phyloP scores from a whole-genome alignment of 2,888 invertebrate genomes.

The Perdita meconis region DNA sequence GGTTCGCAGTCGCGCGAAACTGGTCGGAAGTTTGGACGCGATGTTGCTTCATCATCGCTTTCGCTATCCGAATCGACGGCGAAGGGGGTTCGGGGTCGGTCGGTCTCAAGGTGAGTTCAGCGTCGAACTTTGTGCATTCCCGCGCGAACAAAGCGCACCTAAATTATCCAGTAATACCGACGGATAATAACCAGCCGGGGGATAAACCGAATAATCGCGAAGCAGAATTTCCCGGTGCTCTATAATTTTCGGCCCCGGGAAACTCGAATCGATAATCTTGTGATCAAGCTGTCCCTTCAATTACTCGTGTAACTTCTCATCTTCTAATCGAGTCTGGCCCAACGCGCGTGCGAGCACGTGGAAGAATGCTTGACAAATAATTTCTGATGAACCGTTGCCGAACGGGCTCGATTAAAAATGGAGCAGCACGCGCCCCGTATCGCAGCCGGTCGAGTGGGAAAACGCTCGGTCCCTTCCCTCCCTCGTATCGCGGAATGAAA shows the following conservation, averaged over 20 bases:
- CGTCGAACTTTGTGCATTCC: slow-evolving; percentile 34
- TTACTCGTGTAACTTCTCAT: not conserved
- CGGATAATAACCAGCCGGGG: slow-evolving; percentile 10
- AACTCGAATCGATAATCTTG: not conserved
- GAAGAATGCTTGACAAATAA: not conserved
- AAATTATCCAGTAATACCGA: slow-evolving; percentile 17
- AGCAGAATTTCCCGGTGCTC: slow-evolving; percentile 15
- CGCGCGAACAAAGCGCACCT: slow-evolving; percentile 30
- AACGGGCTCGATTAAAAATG: too few relatives aligned
- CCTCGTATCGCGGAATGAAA: slow-evolving; percentile 28
- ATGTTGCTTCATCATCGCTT: slow-evolving; percentile 37
- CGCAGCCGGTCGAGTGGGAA: too few relatives aligned
- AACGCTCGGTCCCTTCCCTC: slow-evolving; percentile 11
- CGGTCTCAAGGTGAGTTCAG: slow-evolving; percentile 26
- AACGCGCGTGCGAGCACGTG: too few relatives aligned
- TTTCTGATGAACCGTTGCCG: not conserved
- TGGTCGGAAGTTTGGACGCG: slow-evolving; percentile 6
- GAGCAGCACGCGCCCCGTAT: too few relatives aligned
- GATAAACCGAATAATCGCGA: slow-evolving; percentile 19
- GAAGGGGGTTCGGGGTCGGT: slow-evolving; percentile 7
- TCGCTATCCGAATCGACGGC: slow-evolving; percentile 44
- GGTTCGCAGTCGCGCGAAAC: not conserved
- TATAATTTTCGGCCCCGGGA: slow-evolving; percentile 14
- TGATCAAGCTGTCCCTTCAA: not conserved
- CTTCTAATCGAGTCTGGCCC: not conserved